phyloP scores from a whole-genome alignment of 2,888 invertebrate species.

The Scaptomyza reducta region DNA sequence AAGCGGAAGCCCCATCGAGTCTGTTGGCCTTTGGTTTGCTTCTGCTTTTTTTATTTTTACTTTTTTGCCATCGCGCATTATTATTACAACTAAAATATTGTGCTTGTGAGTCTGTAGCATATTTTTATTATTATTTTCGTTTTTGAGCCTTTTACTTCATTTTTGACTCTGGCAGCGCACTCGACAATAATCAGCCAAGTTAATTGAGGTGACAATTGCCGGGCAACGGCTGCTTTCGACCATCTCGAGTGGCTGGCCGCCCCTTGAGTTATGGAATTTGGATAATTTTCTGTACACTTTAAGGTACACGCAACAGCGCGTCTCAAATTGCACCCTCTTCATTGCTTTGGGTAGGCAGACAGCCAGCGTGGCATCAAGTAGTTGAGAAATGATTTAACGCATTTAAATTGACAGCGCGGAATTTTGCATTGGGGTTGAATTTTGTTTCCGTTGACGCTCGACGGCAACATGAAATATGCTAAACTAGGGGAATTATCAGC shows the following conservation, averaged over 20 bases:
- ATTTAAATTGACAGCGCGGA: constrained; percentile 49
- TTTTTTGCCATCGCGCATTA: constrained; percentile 27
- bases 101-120: constrained; percentile 15
- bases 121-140: constrained; percentile 50
- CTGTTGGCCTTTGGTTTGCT: constrained; percentile 62
- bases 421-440: constrained; percentile 30
- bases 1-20: constrained; percentile 56
- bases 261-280: constrained; percentile 67
- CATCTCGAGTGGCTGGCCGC: constrained; percentile 33
- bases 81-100: constrained; percentile 35
- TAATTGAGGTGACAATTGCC: constrained; percentile 76
- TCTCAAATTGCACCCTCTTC: constrained; percentile 34
- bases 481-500: constrained; percentile 28
- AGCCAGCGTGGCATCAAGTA: constrained; percentile 29
- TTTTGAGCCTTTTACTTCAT: constrained; percentile 33
- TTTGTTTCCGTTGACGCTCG: not conserved
- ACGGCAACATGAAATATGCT: constrained; percentile 35
- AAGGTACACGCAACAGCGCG: constrained; percentile 16
- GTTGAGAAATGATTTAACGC: constrained; percentile 55
- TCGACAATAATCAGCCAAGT: constrained; percentile 71
- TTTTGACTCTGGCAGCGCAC: constrained; percentile 32
- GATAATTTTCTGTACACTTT: constrained; percentile 67
- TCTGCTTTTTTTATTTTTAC: constrained; percentile 1
- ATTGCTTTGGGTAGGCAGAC: constrained; percentile 7
- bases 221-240: constrained; percentile 41